phyloP scores from a whole-genome alignment of 2,113 vertebrate genomes.

The Salvelinus namaycush region DNA sequence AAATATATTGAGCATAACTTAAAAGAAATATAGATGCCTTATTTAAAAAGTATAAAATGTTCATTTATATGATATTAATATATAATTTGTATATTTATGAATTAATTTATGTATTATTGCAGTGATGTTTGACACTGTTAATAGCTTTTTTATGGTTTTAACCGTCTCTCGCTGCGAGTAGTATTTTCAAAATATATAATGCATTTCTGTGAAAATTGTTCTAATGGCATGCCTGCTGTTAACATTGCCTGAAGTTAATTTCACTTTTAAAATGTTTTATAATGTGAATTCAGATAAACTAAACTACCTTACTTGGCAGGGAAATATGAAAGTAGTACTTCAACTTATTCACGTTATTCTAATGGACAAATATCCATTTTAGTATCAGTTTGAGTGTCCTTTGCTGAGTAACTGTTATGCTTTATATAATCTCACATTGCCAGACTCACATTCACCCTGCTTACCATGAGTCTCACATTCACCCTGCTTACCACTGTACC shows the following conservation, averaged over 20 bases:
- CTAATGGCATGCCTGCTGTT: conserved; percentile 9
- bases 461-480: too few species aligned
- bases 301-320: background rate
- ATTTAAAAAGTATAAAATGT: conserved; percentile 10
- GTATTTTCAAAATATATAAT: conserved; percentile 48
- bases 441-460: too few species aligned
- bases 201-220: conserved; percentile 19
- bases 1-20: background rate
- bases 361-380: too few species aligned
- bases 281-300: background rate
- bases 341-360: too few species aligned
- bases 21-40: background rate
- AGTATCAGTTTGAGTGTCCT: too few species aligned
- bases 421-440: too few species aligned
- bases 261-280: background rate
- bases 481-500: too few species aligned
- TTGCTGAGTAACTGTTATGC: too few species aligned
- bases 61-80: conserved; percentile 3
- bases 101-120: conserved; percentile 4
- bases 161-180: conserved; percentile 9
- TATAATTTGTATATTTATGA: conserved; percentile 6
- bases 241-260: background rate
- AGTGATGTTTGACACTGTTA: conserved; percentile 7
- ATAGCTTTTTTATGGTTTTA: background rate
- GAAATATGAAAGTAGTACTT: too few species aligned